Evolutionary conservation across 1,140 invertebrate species (phyloP).

Genomic region (Pseudomyrmex flavicornis): DNA sequence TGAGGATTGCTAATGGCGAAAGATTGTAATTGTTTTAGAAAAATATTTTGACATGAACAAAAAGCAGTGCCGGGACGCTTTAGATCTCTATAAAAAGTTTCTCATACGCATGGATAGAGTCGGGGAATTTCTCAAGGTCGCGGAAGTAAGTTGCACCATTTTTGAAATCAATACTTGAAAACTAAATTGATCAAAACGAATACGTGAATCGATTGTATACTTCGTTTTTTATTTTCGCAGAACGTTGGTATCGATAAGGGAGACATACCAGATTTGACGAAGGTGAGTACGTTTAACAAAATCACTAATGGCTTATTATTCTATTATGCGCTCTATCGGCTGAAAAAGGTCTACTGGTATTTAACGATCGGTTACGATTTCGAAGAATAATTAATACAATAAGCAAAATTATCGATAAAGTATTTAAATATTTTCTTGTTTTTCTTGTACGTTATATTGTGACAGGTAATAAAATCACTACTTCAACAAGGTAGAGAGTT

Average conservation of each 20-base stretch:
- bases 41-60: slow-evolving; percentile 99
- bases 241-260: slow-evolving; percentile 99
- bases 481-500: slow-evolving; percentile 41
- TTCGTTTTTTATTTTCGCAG: slow-evolving; percentile 83
- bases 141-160: slow-evolving; percentile 88
- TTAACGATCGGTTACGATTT: slow-evolving; percentile 15
- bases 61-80: slow-evolving; percentile 98
- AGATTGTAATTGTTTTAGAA: slow-evolving; percentile 86
- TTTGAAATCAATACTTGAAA: not conserved
- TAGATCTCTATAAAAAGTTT: slow-evolving; percentile 99
- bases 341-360: not conserved
- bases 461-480: slow-evolving; percentile 51
- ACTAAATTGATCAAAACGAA: not conserved
- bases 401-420: slow-evolving; percentile 37
- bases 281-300: slow-evolving; percentile 85
- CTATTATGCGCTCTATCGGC: not conserved
- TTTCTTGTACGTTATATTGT: slow-evolving; percentile 42
- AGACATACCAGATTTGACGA: slow-evolving; percentile 99
- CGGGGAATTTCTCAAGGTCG: slow-evolving; percentile 98
- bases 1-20: not conserved
- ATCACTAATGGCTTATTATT: not conserved
- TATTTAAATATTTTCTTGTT: slow-evolving; percentile 38
- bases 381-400: slow-evolving; percentile 20
- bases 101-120: slow-evolving; percentile 99
- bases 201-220: not conserved